Conservation (phyloP, 2,113 vertebrate species). For the Oreochromis aureus region DNA sequence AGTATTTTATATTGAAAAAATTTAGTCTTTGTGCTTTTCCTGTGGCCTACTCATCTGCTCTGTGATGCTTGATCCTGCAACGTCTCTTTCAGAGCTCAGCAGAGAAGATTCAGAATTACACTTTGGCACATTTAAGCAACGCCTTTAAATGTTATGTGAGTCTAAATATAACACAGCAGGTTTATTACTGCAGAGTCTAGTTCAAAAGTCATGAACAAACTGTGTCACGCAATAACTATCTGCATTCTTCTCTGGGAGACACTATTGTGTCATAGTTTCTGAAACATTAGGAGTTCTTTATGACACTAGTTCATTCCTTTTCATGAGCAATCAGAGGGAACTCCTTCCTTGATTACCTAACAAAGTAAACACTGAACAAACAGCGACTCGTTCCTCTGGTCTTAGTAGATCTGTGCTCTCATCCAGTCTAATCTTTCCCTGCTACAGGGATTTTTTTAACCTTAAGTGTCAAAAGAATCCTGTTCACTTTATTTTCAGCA, state of each 20-base stretch:
- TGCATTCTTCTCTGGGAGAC: not conserved
- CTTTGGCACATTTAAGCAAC: fast-evolving
- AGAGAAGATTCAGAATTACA: fast-evolving
- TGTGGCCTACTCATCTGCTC: not conserved
- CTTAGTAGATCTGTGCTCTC: not conserved
- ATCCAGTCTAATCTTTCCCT: fast-evolving
- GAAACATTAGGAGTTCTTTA: not conserved
- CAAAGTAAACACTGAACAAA: not conserved
- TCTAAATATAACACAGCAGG: not conserved
- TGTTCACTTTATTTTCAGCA: not conserved
- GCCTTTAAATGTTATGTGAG: not conserved
- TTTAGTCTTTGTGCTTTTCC: fast-evolving
- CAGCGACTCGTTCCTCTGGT: fast-evolving
- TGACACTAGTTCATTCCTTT: not conserved
- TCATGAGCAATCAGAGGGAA: not conserved
- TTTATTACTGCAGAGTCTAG: not conserved
- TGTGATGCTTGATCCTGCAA: not conserved
- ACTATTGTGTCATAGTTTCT: not conserved
- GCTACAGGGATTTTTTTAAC: fast-evolving
- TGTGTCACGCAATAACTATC: fast-evolving
- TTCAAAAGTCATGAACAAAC: not conserved
- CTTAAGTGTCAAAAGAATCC: fast-evolving
- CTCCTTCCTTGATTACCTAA: fast-evolving
- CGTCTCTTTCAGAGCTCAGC: fast-evolving
- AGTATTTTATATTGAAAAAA: fast-evolving